Evolutionary conservation across 1,140 invertebrate genomes (phyloP), one percentile per base, ranked within the genome.

Genomic region (Plutomurus gul): DNA sequence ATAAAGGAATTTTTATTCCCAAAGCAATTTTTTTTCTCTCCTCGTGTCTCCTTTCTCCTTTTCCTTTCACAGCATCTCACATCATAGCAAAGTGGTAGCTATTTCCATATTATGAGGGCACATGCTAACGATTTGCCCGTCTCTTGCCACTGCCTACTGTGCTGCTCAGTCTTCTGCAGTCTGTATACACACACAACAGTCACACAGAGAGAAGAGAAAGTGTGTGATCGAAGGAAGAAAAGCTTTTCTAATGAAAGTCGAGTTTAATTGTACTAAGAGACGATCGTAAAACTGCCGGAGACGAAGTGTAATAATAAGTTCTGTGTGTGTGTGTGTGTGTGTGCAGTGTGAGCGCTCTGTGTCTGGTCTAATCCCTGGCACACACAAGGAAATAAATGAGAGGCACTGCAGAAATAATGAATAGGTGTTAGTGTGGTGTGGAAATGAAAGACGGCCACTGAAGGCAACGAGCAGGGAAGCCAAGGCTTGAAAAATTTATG

Each of bases 1-100:
- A 65, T 65, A 65, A 36, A 36, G 56, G 56, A 65, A 65, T 65
- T 65, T 65, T 65, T 65, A 65, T 65, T 65, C 56, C 56, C 56
- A 18, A 27, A 36, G 30, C 30, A 65, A 65, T 65, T 65, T 65
- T 65, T 65, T 65, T 7, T 43, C 39, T 43, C 2, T 43, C 47
- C 47, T 51, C 25, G 18, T 51, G 37, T 39, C 46, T 3, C 20
- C 46, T 47, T 1, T 51, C 18, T 1, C 47, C 47, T 51, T 22
- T 22, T 51, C 20, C 25, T 51, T 51, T 51, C 25, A 51, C 16
- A 51, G 20, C 3, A 5, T 8, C 47, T 51, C 47, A 22, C 47
- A 22, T 3, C 3, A 6, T 47, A 20, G n/a, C 43, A 18, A 47
- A 20, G 43, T 51, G 25, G n/a, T n/a, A n/a, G n/a, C n/a, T n/a